Base-by-base conservation (phyloP, 2,888 invertebrate species). In the Metellina segmentata region DNA sequence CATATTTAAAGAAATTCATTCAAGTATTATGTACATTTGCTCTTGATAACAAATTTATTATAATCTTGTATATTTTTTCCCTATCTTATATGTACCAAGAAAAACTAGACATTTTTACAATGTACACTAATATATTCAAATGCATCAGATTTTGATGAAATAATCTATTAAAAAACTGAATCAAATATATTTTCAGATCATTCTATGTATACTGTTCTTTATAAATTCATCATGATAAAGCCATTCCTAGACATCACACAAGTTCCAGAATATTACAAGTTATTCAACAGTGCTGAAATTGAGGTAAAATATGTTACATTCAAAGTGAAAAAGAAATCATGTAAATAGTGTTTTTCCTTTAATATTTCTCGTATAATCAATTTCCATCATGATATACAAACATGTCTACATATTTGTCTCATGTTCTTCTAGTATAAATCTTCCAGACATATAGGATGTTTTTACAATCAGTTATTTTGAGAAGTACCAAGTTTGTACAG, bases 201-300 rank as follows among this genome's bases (percentile, higher is more conserved):
- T 94, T 96, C 97, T 0, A 96, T 98, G 94, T 98, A 97, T 95
- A 96, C 96, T 93, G 96, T 97, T 0, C 95, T 98, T n/a, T 97
- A 97, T 94, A 96, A 96, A 94, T 98, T 97, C 94, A 95, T 98
- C 70, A 96, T 97, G 94, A 96, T 97, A 1, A 98, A 98, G 95
- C 96, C 97, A 13, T 96, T 96, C 9, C 96, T 98, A 19, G 97
- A 98, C 94, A 95, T 98, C 19, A 96, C 96, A 16, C 96, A 96
- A 5, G 97, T 98, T n/a, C 98, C 98, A 0, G 98, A 98, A 94
- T 97, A 98, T 94, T 96, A 98, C 92, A 97, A 97, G 85, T 96
- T 98, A 70, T 97, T 98, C 94, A 97, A 97, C 94, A 98, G 97
- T 93, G 96, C 97, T 11, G 97, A 97, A 89, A 96, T 97, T 19